A percentile compares a stretch with the other conserved stretches of the same genome.
phyloP scores from a whole-genome alignment of 2,797 vertebrate genomes.

The Muscicapa striata region DNA sequence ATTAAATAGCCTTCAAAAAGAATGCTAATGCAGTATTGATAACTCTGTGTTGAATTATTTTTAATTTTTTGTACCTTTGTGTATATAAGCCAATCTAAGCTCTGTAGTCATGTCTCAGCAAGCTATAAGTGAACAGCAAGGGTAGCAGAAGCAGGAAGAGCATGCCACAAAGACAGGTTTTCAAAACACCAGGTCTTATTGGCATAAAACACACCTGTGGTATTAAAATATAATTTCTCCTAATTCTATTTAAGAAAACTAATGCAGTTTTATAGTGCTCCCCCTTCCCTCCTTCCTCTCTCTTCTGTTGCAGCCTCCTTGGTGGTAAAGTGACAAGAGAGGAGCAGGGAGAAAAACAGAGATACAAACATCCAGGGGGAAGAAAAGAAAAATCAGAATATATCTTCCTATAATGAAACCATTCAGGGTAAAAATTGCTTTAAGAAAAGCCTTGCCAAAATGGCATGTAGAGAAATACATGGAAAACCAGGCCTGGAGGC shows the following conservation, averaged over 20 bases:
- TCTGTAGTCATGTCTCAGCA: not conserved
- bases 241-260: not conserved
- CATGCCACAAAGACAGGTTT: not conserved
- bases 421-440: not conserved
- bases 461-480: not conserved
- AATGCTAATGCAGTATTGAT: not conserved
- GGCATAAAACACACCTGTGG: not conserved
- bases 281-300: not conserved
- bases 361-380: fast-evolving
- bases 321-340: not conserved
- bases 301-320: not conserved
- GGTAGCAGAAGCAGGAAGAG: not conserved
- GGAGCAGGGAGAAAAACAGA: not conserved
- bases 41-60: not conserved
- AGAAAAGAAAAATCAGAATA: not conserved
- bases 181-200: not conserved
- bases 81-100: not conserved
- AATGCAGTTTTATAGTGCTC: not conserved
- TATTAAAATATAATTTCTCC: not conserved
- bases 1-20: not conserved
- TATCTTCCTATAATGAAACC: not conserved
- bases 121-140: not conserved
- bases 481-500: not conserved
- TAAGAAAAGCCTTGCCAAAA: not conserved
- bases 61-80: too few species aligned